Base-by-base conservation (phyloP, 1,140 invertebrate genomes). In the Micrasema minimum region DNA sequence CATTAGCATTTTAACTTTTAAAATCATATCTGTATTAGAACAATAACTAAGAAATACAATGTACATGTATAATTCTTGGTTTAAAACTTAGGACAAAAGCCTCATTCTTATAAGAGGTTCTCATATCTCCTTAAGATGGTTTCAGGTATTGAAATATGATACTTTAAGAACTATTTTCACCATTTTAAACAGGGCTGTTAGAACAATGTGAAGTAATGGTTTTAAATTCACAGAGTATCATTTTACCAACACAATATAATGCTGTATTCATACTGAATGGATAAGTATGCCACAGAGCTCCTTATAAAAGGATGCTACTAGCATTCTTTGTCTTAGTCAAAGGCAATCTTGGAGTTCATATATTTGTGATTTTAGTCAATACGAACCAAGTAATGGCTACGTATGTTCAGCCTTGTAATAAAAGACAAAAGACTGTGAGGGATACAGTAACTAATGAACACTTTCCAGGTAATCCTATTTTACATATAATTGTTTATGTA, bases 391-490 rank as follows among this genome's bases (percentile, higher is more conserved):
- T 2, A 12, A 76, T 67, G 53, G 76, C 77, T 14, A 72, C 78
- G 4, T 82, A 82, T 75, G 74, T 72, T 14, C 83, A 83, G 59
- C 74, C 78, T 2, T 78, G 76, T 7, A 78, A 76, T 1, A 84
- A 84, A 69, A 72, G 83, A 37, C 81, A 81, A 72, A 84, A 83
- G 62, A 53, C 62, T 3, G 76, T 79, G n/a, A 74, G 77, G 50
- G 81, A 83, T 5, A 31, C 65, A 35, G 72, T 82, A 6, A 75
- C 71, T 22, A 77, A 78, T 38, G 83, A 85, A 67, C 83, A 81
- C 66, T 83, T 84, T 76, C 79, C 83, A 77, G 82, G 83, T 84
- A 76, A 75, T 75, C 18, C n/a, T n/a, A n/a, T n/a, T n/a, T n/a
- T n/a, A n/a, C n/a, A n/a, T n/a, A n/a, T n/a, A n/a, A n/a, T n/a